Conservation (phyloP, 1,140 invertebrate species). For the Monochamus saltuarius region DNA sequence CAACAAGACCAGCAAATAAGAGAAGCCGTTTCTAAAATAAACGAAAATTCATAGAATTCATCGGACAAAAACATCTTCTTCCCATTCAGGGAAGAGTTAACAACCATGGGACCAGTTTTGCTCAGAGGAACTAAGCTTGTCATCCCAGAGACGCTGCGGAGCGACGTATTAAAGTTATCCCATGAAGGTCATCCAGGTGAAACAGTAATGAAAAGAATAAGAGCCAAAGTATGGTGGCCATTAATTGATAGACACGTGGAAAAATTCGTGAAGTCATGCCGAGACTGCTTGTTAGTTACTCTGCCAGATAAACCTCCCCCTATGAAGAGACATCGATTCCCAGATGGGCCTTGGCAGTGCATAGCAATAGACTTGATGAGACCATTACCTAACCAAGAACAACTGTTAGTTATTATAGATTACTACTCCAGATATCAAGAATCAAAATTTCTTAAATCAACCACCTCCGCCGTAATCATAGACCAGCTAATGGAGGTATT, state of each 20-base stretch:
- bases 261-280: slow-evolving; percentile 29
- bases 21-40: slow-evolving; percentile 14
- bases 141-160: slow-evolving; percentile 36
- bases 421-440: slow-evolving; percentile 36
- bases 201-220: slow-evolving; percentile 43
- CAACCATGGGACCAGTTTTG: slow-evolving; percentile 22
- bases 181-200: slow-evolving; percentile 46
- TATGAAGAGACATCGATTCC: slow-evolving; percentile 33
- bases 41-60: slow-evolving; percentile 5
- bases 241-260: slow-evolving; percentile 44
- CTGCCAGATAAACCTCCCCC: slow-evolving; percentile 25
- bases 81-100: slow-evolving; percentile 27
- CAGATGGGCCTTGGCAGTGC: slow-evolving; percentile 35
- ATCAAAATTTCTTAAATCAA: slow-evolving; percentile 29
- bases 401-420: slow-evolving; percentile 36
- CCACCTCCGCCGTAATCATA: slow-evolving; percentile 12
- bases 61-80: slow-evolving; percentile 27
- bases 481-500: slow-evolving; percentile 26
- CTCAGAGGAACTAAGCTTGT: slow-evolving; percentile 33
- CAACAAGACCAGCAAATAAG: slow-evolving; percentile 3
- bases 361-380: slow-evolving; percentile 36
- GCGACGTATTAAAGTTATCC: slow-evolving; percentile 32
- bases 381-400: slow-evolving; percentile 31
- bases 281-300: slow-evolving; percentile 21
- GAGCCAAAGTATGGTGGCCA: slow-evolving; percentile 51